Base-by-base conservation (phyloP, 2,797 vertebrate genomes). In the Neopelma chrysocephalum region DNA sequence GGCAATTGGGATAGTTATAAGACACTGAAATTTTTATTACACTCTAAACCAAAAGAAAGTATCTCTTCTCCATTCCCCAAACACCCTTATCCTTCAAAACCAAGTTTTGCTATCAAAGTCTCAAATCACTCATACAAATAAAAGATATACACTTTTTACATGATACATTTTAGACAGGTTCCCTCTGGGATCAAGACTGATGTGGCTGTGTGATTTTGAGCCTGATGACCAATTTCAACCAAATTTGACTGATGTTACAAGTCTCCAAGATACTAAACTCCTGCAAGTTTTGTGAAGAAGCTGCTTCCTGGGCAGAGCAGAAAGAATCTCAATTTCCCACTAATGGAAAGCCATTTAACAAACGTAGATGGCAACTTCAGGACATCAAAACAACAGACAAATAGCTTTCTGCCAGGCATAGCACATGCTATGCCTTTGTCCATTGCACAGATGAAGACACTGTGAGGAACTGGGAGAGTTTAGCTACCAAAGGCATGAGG, bases 11-110 rank as follows among this genome's bases (percentile, higher is more conserved):
- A 95, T 57, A 94, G 58, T 94, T 93, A 36, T 14, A 94, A 90
- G 70, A 91, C 32, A 26, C 40, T 78, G 66, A 91, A 93, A 82
- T 73, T 87, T 91, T 96, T 94, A 93, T 90, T 84, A 47, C 56
- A 84, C 45, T 77, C 56, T 73, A 89, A 95, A 93, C 14, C 43
- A 82, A 85, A 86, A 72, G 61, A 92, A 93, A 90, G 58, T 65
- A 69, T 48, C 43, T 72, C 43, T 84, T 66, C 48, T 82, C 36
- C 32, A 40, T 64, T 95, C 93, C 93, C 85, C 34, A 73, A 90
- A 90, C 43, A 87, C 29, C 62, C 72, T 90, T 87, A 88, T 53
- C 40, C 22, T 93, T 90, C 56, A 73, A 83, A 90, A 94, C 9
- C 32, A 90, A 87, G 12, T 84, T 94, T 70, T 87, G 27, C 45